A percentile compares a stretch with the other conserved stretches of the same genome.
phyloP scores from a whole-genome alignment of 2,113 vertebrate species.

The Pituophis catenifer region DNA sequence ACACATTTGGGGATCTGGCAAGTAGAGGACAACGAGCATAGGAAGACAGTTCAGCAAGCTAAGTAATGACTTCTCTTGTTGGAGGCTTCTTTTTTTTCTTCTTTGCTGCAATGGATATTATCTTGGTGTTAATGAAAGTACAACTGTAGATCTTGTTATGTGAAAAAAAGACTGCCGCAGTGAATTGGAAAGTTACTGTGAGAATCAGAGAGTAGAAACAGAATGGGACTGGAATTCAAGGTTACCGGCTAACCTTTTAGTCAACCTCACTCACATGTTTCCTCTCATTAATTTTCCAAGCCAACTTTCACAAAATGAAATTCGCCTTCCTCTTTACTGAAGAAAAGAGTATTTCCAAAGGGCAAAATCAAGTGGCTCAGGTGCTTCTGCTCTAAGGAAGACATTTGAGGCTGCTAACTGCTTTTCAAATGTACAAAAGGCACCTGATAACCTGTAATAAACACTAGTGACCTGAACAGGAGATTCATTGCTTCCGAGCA shows the following conservation, averaged over 20 bases:
- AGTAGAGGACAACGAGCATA: background rate
- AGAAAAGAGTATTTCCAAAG: background rate
- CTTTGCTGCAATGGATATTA: background rate
- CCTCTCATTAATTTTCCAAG: background rate
- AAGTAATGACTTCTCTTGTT: constrained; percentile 11
- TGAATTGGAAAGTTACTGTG: background rate
- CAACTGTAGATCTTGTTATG: background rate
- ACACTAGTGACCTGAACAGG: fast-evolving
- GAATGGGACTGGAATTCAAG: background rate
- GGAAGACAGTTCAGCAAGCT: constrained; percentile 51
- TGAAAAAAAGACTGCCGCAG: background rate
- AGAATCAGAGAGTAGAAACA: constrained; percentile 14
- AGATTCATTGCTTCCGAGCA: background rate
- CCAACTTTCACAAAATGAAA: background rate
- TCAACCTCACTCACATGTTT: background rate
- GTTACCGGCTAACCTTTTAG: constrained; percentile 15
- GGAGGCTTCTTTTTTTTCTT: background rate
- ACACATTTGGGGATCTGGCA: background rate
- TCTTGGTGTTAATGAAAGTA: background rate
- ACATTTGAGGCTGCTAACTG: background rate
- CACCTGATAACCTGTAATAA: fast-evolving
- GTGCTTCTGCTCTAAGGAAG: background rate
- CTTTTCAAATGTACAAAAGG: background rate
- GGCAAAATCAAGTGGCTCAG: background rate
- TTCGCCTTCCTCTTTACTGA: background rate